Conservation (phyloP, 2,888 invertebrate genomes). For the Yponomeuta evonymella region DNA sequence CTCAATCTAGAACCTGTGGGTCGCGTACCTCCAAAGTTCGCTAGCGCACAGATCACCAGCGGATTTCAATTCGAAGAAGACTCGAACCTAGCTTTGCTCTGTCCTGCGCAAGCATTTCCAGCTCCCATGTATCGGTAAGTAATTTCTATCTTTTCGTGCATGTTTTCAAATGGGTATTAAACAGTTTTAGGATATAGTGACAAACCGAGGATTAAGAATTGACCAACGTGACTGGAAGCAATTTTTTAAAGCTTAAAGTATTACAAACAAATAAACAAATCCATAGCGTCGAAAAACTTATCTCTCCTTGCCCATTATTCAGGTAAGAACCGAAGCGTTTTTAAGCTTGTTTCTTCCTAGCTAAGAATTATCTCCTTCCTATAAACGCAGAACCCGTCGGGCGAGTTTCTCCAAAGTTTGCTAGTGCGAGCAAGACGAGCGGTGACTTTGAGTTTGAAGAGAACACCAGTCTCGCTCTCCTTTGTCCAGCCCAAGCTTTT, state of each 20-base stretch:
- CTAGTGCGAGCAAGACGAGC: slow-evolving; percentile 77
- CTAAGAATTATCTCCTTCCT: slow-evolving; percentile 55
- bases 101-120: slow-evolving; percentile 83
- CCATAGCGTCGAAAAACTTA: no score
- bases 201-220: no score
- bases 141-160: slow-evolving; percentile 44
- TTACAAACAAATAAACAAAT: no score
- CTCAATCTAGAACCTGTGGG: slow-evolving; percentile 77
- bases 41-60: slow-evolving; percentile 77
- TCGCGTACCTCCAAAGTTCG: slow-evolving; percentile 79
- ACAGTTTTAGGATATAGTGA: no score
- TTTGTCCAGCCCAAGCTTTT: slow-evolving; percentile 83
- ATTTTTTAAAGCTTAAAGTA: no score
- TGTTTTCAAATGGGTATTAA: no score
- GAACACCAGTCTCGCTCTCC: slow-evolving; percentile 72
- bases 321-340: neutral
- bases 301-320: neutral
- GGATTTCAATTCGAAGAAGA: slow-evolving; percentile 76
- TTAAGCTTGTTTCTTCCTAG: no score
- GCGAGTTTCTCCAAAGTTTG: slow-evolving; percentile 79
- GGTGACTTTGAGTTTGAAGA: slow-evolving; percentile 74
- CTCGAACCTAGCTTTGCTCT: slow-evolving; percentile 76
- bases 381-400: slow-evolving; percentile 80
- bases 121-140: slow-evolving; percentile 83
- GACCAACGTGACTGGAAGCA: no score